Conservation (phyloP, 2,113 vertebrate species). For the Leptocoma aspasia region DNA sequence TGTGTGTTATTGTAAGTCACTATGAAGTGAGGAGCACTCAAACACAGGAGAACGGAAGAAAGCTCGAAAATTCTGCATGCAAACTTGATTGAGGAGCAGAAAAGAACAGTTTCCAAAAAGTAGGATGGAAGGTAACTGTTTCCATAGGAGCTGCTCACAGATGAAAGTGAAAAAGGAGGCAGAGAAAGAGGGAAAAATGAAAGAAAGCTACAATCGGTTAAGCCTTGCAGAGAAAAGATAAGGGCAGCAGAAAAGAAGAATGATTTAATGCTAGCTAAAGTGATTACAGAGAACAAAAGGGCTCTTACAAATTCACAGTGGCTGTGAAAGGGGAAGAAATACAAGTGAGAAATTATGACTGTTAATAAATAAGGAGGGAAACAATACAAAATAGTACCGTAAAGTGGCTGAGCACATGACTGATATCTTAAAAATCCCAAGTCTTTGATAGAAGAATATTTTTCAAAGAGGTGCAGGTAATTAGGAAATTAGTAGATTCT, state of each 20-base stretch:
- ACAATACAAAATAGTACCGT: background rate
- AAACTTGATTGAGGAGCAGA: background rate
- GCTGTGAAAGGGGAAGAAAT: background rate
- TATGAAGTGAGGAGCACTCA: background rate
- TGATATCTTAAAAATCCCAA: background rate
- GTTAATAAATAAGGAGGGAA: slow-evolving; percentile 35
- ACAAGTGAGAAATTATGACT: slow-evolving; percentile 29
- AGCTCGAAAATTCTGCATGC: background rate
- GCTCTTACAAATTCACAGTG: slow-evolving; percentile 6
- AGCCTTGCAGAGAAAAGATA: slow-evolving; percentile 52
- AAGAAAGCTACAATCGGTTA: background rate
- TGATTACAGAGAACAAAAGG: slow-evolving; percentile 58
- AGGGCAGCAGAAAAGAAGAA: slow-evolving; percentile 20
- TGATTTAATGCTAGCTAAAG: slow-evolving; percentile 48
- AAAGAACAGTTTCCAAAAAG: background rate
- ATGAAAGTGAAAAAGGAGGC: background rate
- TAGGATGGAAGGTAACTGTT: background rate
- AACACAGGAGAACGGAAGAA: background rate
- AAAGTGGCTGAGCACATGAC: background rate
- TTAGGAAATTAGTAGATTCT: background rate
- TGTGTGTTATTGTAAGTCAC: background rate
- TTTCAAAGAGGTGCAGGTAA: background rate
- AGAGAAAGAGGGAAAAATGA: background rate
- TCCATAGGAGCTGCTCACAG: background rate
- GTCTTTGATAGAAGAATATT: background rate